Conservation (phyloP, 2,888 invertebrate genomes). For the Oxyscelio sp. region DNA sequence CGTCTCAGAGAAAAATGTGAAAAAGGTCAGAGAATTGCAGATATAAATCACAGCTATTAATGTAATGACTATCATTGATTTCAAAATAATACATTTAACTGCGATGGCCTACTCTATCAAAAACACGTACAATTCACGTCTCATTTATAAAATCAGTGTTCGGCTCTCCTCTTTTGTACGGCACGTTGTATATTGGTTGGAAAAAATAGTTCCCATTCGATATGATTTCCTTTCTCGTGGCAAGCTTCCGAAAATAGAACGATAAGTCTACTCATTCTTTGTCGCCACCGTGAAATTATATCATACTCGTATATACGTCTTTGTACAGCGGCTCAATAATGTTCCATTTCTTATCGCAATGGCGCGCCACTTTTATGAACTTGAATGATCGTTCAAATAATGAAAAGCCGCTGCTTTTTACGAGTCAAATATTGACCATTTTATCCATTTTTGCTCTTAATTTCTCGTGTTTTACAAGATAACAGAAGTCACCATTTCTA, state of each 20-base stretch:
- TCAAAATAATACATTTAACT: too few relatives aligned
- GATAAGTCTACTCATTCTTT: conserved; percentile 62
- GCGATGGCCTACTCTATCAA: too few relatives aligned
- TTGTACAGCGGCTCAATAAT: conserved; percentile 47
- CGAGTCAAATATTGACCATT: conserved; percentile 49
- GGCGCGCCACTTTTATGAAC: conserved; percentile 57
- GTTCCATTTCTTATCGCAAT: conserved; percentile 55
- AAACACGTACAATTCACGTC: too few relatives aligned
- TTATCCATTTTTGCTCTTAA: conserved; percentile 23
- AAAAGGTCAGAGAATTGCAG: too few relatives aligned
- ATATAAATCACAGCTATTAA: too few relatives aligned
- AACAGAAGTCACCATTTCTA: too few relatives aligned
- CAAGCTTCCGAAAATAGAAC: conserved; percentile 24
- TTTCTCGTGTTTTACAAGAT: conserved; percentile 20
- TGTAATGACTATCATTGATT: too few relatives aligned
- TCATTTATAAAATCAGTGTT: too few relatives aligned
- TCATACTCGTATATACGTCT: conserved; percentile 52
- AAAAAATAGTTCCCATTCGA: conserved; percentile 50
- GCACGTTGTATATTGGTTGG: conserved; percentile 12
- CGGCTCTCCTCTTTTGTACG: too few relatives aligned
- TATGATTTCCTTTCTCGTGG: conserved; percentile 26
- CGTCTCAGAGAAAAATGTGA: too few relatives aligned
- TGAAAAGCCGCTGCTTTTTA: conserved; percentile 37
- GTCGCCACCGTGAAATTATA: conserved; percentile 43
- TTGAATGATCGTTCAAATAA: conserved; percentile 57